These are phyloP conservation scores for Platygyra sinensis DNA, from an alignment of 64 coral and sea anemone genomes.

Conservation along the genomic window DNA sequence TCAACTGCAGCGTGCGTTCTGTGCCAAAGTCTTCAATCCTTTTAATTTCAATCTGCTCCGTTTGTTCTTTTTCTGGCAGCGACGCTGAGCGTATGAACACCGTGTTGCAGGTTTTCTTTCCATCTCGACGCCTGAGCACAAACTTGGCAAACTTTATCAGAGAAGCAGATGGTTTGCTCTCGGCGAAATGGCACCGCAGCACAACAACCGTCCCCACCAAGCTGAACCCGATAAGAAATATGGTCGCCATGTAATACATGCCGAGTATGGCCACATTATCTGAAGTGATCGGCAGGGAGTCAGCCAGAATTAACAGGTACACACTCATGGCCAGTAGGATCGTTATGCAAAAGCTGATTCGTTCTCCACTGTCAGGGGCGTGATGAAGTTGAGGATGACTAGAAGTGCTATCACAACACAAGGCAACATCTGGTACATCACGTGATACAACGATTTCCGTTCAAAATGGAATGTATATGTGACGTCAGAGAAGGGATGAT, in stretches of 20 bases:
- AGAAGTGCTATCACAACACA: conserved; percentile 56
- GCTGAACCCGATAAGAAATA: conserved; percentile 15
- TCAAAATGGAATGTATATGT: conserved; percentile 54
- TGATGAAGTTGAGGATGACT: conserved; percentile 44
- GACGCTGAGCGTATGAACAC: not conserved
- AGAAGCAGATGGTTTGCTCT: conserved; percentile 18
- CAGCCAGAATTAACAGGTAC: conserved; percentile 45
- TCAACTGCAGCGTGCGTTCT: not conserved
- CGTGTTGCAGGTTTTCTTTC: not conserved
- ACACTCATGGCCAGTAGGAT: conserved; percentile 67
- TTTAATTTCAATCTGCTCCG: not conserved
- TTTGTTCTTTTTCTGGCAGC: not conserved
- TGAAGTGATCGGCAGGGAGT: conserved; percentile 50
- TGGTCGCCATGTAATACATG: conserved; percentile 56
- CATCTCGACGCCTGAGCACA: not conserved
- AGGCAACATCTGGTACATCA: conserved; percentile 62
- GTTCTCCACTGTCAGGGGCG: conserved; percentile 65
- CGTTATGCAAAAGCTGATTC: conserved; percentile 53
- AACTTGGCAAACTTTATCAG: conserved; percentile 12
- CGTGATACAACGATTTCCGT: conserved; percentile 61
- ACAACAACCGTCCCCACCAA: conserved; percentile 37
- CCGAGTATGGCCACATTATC: conserved; percentile 52
- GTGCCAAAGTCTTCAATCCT: not conserved
- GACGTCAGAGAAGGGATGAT: conserved; percentile 68
- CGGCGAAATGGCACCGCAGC: conserved; percentile 44